These are phyloP conservation scores for Micropterix aruncella DNA, from an alignment of 2,888 invertebrate genomes.

Conservation along the genomic window DNA sequence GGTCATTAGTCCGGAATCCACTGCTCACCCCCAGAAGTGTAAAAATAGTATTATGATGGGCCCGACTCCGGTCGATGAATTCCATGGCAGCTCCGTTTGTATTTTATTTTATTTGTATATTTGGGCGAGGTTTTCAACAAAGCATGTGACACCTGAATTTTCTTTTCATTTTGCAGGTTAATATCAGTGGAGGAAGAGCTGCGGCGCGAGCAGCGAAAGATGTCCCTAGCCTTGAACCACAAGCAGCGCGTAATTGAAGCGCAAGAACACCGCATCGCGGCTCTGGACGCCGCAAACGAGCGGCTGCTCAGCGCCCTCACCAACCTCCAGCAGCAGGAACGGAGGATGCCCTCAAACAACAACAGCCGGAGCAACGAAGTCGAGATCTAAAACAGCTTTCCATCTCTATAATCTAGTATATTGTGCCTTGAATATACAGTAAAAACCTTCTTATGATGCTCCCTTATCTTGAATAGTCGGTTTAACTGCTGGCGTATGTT, in stretches of 20 bases:
- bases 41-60: no score
- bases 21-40: no score
- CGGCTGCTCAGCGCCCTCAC: slow-evolving; percentile 66
- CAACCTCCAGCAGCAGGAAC: slow-evolving; percentile 57
- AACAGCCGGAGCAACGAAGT: not conserved
- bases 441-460: no score
- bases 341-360: slow-evolving; percentile 22
- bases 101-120: no score
- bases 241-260: slow-evolving; percentile 83
- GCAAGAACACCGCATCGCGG: slow-evolving; percentile 74
- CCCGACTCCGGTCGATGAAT: no score
- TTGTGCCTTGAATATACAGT: not conserved
- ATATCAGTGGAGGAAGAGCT: slow-evolving; percentile 79
- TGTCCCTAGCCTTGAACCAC: slow-evolving; percentile 71
- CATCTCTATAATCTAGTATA: not conserved
- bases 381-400: not conserved
- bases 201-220: slow-evolving; percentile 72
- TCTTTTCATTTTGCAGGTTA: slow-evolving; percentile 39
- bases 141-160: no score
- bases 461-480: no score
- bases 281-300: slow-evolving; percentile 75
- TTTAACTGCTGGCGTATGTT: no score
- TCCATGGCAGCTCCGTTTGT: no score
- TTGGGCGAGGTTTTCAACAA: no score
- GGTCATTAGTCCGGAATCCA: no score